These are phyloP conservation scores for Phataginus tetradactyla DNA, from an alignment of 2,797 vertebrate genomes.

Conservation along the genomic window DNA sequence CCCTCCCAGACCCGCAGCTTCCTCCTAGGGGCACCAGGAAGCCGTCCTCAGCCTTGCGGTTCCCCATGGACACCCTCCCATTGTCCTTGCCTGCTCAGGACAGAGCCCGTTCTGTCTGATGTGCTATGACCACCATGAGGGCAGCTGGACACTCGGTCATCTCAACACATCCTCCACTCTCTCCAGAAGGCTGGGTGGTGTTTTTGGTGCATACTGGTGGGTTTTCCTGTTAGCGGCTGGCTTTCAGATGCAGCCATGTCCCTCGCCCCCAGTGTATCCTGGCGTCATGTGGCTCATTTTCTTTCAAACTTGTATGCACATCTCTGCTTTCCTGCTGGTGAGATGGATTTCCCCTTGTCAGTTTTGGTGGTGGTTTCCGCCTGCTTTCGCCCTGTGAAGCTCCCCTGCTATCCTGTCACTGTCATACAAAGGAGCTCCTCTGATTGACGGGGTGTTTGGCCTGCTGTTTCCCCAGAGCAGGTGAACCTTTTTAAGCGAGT, in stretches of 20 bases:
- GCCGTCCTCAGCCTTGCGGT: background rate
- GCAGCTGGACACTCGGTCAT: background rate
- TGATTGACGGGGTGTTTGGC: background rate
- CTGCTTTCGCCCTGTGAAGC: background rate
- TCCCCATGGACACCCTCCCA: background rate
- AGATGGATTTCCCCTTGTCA: background rate
- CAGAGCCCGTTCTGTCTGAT: background rate
- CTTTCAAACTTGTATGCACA: slow-evolving; percentile 15
- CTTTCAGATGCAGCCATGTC: background rate
- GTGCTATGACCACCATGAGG: background rate
- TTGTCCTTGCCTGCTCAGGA: background rate
- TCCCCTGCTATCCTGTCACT: background rate
- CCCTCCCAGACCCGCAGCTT: background rate
- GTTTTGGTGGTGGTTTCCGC: slow-evolving; percentile 37
- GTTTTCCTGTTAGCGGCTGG: background rate
- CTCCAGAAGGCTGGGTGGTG: background rate
- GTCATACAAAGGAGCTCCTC: background rate
- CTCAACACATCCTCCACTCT: background rate
- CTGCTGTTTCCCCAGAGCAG: background rate
- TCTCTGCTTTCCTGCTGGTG: background rate
- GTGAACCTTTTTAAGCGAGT: background rate
- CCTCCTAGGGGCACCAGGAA: background rate
- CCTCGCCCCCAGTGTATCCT: background rate
- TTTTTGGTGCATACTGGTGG: accelerated
- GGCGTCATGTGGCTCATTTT: background rate